A percentile compares a stretch with the other conserved stretches of the same genome.
Evolutionary conservation across 2,113 vertebrate genomes (phyloP).

Genomic region (Phocoena sinus): DNA sequence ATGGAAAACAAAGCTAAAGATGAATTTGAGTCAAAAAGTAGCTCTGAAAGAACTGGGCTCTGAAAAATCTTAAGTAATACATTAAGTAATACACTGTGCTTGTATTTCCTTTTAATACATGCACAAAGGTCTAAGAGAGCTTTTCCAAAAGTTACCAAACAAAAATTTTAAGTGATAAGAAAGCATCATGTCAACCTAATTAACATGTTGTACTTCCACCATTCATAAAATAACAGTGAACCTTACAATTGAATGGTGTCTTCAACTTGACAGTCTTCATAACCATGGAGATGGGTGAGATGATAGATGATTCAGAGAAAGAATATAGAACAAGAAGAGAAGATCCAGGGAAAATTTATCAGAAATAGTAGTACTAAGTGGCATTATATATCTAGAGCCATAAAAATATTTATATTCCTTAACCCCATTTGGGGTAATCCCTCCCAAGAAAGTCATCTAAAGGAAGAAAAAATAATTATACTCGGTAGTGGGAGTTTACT

Average conservation of each 20-base stretch:
- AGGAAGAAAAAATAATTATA: background rate
- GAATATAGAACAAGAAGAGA: background rate
- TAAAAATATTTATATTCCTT: slow-evolving; percentile 5
- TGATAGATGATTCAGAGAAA: background rate
- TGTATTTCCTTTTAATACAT: background rate
- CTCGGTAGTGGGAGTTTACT: background rate
- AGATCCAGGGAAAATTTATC: background rate
- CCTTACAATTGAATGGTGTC: background rate
- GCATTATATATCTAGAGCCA: background rate
- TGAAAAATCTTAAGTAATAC: background rate
- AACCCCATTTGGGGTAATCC: background rate
- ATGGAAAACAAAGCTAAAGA: background rate
- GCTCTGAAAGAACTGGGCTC: background rate
- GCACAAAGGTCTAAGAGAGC: background rate
- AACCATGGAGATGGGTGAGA: too few relatives aligned
- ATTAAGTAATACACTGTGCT: background rate
- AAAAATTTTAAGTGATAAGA: background rate
- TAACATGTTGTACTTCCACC: background rate
- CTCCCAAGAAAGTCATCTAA: background rate
- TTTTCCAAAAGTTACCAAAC: background rate
- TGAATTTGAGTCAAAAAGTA: background rate
- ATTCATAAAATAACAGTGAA: background rate
- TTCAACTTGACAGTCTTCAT: background rate
- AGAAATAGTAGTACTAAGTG: background rate
- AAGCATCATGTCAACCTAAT: background rate